Evolutionary conservation across 2,113 vertebrate species (phyloP).

Genomic region (Podocnemis expansa): DNA sequence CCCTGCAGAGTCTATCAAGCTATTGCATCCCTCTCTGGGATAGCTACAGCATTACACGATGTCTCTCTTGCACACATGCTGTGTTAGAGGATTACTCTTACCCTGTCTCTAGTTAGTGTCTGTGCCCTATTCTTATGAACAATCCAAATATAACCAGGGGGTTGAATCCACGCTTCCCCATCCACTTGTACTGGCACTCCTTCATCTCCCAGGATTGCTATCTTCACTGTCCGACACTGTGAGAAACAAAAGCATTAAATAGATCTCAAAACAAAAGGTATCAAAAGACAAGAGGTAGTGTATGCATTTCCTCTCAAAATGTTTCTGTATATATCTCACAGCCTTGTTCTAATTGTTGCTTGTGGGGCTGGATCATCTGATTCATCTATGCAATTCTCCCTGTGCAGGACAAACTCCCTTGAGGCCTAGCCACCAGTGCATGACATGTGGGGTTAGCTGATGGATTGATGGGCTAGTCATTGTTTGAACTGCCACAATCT

Average conservation of each 20-base stretch:
- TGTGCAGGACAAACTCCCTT: not conserved
- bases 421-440: fast-evolving
- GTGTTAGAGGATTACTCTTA: slow-evolving; percentile 61
- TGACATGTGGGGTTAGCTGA: fast-evolving
- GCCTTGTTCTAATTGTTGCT: not conserved
- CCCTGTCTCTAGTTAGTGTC: slow-evolving; percentile 94
- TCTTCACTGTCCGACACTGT: slow-evolving; percentile 96
- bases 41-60: fast-evolving
- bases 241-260: not conserved
- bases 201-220: slow-evolving; percentile 95
- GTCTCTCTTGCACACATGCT: fast-evolving
- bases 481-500: not conserved
- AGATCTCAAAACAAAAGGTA: not conserved
- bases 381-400: fast-evolving
- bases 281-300: not conserved
- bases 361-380: not conserved
- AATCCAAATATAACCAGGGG: slow-evolving; percentile 95
- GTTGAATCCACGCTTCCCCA: slow-evolving; percentile 98
- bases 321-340: not conserved
- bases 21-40: fast-evolving
- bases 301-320: not conserved
- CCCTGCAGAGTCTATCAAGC: not conserved
- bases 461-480: not conserved
- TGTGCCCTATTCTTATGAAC: slow-evolving; percentile 97
- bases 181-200: slow-evolving; percentile 98